Evolutionary conservation across 2,113 vertebrate species (phyloP), one percentile per base, ranked within the genome.

Genomic region (Talpa occidentalis): DNA sequence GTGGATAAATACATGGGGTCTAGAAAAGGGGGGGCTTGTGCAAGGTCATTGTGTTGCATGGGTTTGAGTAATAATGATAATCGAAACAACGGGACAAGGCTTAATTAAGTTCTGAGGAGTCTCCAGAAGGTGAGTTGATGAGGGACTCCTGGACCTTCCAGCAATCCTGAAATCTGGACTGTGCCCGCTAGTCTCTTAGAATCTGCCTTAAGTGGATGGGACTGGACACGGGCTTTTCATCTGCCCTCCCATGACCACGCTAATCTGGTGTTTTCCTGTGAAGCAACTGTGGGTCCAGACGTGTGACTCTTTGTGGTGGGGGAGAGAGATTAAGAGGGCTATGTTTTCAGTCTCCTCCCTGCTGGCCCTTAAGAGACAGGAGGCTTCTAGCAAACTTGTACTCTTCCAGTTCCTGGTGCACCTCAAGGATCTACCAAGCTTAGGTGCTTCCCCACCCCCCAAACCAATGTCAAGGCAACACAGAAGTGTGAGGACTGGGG

Each of bases 201-300:
- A 56, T 79, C 15, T 28, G 37, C 62, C 32, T 47, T 3, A 26
- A 74, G 84, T 10, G 10, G 87, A 59, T 22, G 67, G 78, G 37
- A 2, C 66, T 88, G 60, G 74, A 69, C 47, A 19, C 35, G 52
- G 54, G 56, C 64, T 85, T 26, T 77, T 84, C 47, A 49, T 87
- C 49, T 56, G 19, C 37, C 22, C 26, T 85, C 79, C 76, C 11
- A 52, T 89, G 91, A 82, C 42, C 28, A 28, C 49, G 85, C 82
- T 78, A 82, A 93, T 93, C 86, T 89, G 83, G 37, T 93, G 84
- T 74, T 93, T 96, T 97, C 84, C 95, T 94, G 73, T 93, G 92
- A 96, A 76, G 49, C 42, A 93, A 69, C 88, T 92, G 89, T 97
- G 66, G 80, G 90, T 69, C 60, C 62, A 37, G 74, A n/a, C 93